A percentile compares a stretch with the other conserved stretches of the same genome.
phyloP scores from a whole-genome alignment of 53 echinoderm and acorn worm species.

The Paracentrotus lividus region DNA sequence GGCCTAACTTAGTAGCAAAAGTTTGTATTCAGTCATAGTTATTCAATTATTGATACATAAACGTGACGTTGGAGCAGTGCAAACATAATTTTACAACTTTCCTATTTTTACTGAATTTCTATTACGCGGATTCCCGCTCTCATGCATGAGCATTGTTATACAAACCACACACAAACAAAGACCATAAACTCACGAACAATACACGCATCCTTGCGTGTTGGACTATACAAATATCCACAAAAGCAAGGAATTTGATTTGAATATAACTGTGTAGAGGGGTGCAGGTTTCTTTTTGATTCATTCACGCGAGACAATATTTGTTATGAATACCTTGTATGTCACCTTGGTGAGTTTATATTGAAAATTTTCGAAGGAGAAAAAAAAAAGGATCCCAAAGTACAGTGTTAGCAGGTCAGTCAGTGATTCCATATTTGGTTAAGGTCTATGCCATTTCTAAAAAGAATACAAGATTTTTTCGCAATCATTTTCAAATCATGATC shows the following conservation, averaged over 20 bases:
- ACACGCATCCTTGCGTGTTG: constrained; percentile 54
- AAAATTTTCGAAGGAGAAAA: neutral
- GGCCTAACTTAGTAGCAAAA: neutral
- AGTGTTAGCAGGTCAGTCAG: neutral
- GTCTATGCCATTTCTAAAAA: too few species aligned
- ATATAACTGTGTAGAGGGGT: constrained; percentile 58
- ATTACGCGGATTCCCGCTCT: neutral
- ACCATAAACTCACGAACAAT: constrained; percentile 29
- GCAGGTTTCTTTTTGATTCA: constrained; percentile 9
- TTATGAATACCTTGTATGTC: constrained; percentile 44
- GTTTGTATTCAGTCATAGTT: neutral
- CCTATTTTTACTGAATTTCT: neutral
- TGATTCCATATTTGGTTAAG: too few species aligned
- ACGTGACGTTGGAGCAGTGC: neutral
- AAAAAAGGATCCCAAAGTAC: neutral
- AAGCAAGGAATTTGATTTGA: constrained; percentile 10
- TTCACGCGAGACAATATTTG: constrained; percentile 39
- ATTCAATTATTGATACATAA: constrained; percentile 2
- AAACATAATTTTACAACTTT: neutral
- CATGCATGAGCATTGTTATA: constrained; percentile 1
- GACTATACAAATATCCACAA: constrained; percentile 50
- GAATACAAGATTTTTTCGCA: too few species aligned
- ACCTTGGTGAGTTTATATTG: constrained; percentile 15
- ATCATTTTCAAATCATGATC: neutral
- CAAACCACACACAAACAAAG: constrained; percentile 6